A percentile compares a stretch with the other conserved stretches of the same genome.
Conservation (phyloP, 2,113 vertebrate species). For the Dromas ardeola region DNA sequence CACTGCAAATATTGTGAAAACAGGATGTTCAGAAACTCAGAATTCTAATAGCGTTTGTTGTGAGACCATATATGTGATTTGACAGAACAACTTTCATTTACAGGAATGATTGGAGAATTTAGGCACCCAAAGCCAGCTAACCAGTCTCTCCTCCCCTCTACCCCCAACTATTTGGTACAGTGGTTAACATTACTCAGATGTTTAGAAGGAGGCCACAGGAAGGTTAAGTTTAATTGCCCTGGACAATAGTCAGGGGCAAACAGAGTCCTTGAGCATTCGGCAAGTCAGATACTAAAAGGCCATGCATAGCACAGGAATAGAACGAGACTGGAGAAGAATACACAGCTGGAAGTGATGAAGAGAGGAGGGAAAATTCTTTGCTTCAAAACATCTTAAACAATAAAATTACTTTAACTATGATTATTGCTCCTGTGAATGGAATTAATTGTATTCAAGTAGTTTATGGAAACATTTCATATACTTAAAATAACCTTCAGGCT, state of each 20-base stretch:
- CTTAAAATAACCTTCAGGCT: background rate
- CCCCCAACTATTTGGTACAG: background rate
- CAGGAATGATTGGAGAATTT: background rate
- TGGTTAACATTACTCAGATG: background rate
- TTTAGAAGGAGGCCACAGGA: background rate
- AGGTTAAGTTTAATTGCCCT: background rate
- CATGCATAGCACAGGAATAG: background rate
- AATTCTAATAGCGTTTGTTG: background rate
- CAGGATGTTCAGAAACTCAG: background rate
- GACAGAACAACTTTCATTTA: background rate
- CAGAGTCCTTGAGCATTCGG: background rate
- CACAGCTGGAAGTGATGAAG: background rate
- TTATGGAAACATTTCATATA: background rate
- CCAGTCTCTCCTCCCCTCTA: fast-evolving
- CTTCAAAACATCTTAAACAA: background rate
- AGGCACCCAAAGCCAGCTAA: background rate
- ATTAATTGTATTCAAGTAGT: background rate
- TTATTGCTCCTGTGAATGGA: background rate
- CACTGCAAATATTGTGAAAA: background rate
- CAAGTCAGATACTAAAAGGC: background rate
- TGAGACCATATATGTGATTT: background rate
- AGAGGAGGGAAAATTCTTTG: background rate
- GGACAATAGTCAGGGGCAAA: background rate
- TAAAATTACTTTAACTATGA: background rate
- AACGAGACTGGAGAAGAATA: background rate